These are phyloP conservation scores for Eupithecia pulchellata DNA, from an alignment of 2,888 invertebrate species.

Conservation along the genomic window DNA sequence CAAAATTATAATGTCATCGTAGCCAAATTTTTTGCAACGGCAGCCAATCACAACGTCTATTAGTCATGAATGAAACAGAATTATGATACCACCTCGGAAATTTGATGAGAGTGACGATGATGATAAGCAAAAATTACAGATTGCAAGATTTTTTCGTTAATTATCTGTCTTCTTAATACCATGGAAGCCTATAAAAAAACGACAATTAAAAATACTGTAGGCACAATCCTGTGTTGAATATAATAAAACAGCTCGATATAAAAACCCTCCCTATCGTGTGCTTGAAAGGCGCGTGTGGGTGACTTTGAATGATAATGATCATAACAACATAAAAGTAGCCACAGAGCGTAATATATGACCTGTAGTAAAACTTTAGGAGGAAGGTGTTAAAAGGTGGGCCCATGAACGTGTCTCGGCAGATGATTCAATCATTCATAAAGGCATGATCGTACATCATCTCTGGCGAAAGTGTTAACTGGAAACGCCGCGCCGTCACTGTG, in stretches of 20 bases:
- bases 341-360: constrained; percentile 79
- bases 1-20: not conserved
- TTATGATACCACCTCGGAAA: too few relatives aligned
- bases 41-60: not conserved
- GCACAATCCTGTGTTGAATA: constrained; percentile 40
- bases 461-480: constrained; percentile 78
- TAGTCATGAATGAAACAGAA: not conserved
- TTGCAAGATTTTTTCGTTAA: not conserved
- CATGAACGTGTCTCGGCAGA: constrained; percentile 79
- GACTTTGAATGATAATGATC: constrained; percentile 83
- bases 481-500: constrained; percentile 60
- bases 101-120: not conserved
- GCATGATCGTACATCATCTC: constrained; percentile 82
- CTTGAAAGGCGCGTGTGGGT: constrained; percentile 69
- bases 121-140: not conserved
- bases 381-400: constrained; percentile 82
- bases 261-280: constrained; percentile 53
- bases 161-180: not conserved
- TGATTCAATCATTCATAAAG: constrained; percentile 84
- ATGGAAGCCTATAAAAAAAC: not conserved
- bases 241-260: constrained; percentile 51
- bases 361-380: constrained; percentile 81
- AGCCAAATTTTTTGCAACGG: too few relatives aligned
- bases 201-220: not conserved
- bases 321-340: constrained; percentile 82